Evolutionary conservation across 2,797 vertebrate species (phyloP), one percentile per base, ranked within the genome.

Genomic region (Chaetophractus vellerosus): DNA sequence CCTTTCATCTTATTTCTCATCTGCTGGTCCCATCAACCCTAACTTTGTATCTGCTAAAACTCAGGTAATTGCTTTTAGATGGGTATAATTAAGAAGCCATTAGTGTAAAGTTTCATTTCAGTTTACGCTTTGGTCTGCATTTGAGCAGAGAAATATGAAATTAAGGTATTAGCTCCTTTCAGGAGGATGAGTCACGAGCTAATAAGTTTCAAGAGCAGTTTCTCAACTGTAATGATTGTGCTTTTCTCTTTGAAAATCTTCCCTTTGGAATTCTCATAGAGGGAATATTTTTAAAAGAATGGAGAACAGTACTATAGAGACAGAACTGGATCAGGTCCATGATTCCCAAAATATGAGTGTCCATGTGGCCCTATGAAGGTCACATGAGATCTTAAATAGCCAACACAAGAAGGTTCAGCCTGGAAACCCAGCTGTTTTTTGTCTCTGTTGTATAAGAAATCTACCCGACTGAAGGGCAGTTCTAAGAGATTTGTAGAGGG

Each of bases 41-140:
- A 98, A 98, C 98, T 98, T 95, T 98, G 96, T 98, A 98, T 98
- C 98, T 98, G 97, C 97, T 98, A 98, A 97, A 97, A 97, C 98
- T 98, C 98, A 98, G 98, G 98, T 98, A 98, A 98, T 98, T 98
- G 98, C 98, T 98, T 98, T 98, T 98, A 98, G 98, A 98, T 98
- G 98, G 98, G 97, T 98, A 97, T 98, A 98, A 98, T 98, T 98
- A 98, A 98, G 98, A 98, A 98, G 88, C 97, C 98, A 98, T 98
- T 98, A 98, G 98, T 98, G 97, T 98, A 98, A 98, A 98, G 98
- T 98, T 98, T 98, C 98, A 98, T 98, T 98, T 97, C 97, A 96
- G 98, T 98, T 98, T 98, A 98, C 72, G 97, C 98, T 98, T 98
- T 98, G 98, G 98, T 98, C 98, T 98, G 98, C 98, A 98, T 98